These are phyloP conservation scores for Meloe dianella DNA, from an alignment of 2,888 invertebrate species.

Conservation along the genomic window DNA sequence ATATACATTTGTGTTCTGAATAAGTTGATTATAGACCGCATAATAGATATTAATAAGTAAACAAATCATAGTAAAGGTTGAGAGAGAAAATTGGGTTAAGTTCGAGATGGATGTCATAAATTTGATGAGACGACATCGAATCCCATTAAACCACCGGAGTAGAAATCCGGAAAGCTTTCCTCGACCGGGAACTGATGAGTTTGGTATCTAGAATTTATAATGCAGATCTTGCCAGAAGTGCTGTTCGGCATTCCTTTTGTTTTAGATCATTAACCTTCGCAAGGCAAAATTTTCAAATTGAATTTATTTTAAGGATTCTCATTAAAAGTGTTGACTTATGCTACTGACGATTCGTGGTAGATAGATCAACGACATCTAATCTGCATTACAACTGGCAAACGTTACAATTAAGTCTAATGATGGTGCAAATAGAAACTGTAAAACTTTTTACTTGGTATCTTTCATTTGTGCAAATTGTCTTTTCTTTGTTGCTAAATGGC, in stretches of 20 bases:
- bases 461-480: neutral
- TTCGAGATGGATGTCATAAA: constrained; percentile 51
- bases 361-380: constrained; percentile 25
- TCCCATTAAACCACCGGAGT: constrained; percentile 52
- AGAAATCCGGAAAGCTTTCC: constrained; percentile 51
- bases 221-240: constrained; percentile 49
- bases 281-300: constrained; percentile 41
- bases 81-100: constrained; percentile 42
- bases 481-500: neutral
- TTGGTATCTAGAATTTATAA: constrained; percentile 53
- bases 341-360: constrained; percentile 21
- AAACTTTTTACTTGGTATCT: constrained; percentile 15
- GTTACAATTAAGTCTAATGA: constrained; percentile 25
- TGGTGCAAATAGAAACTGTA: constrained; percentile 22
- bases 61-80: constrained; percentile 44
- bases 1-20: neutral
- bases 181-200: constrained; percentile 50
- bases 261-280: constrained; percentile 41
- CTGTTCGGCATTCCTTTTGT: constrained; percentile 38
- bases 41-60: constrained; percentile 25
- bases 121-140: constrained; percentile 51
- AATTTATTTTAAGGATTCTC: constrained; percentile 32
- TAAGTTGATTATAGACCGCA: neutral
- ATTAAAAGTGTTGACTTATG: constrained; percentile 34
- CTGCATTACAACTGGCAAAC: constrained; percentile 23